Evolutionary conservation across 1,140 invertebrate species (phyloP).

Genomic region (Orussus abietinus): DNA sequence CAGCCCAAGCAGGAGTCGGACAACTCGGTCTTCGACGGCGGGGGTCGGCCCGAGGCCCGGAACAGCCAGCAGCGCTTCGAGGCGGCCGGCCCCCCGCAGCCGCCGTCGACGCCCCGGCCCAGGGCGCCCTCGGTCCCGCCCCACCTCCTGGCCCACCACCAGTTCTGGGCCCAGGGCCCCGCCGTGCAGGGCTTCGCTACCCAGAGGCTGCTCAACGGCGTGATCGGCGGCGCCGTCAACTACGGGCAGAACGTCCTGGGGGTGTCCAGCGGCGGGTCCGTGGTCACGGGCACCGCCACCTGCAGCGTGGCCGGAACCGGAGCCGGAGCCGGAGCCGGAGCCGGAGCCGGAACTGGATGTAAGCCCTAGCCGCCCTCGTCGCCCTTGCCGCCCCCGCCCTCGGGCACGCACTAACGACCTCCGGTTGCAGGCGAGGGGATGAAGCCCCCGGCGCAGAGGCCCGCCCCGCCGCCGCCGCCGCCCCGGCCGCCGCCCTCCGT

Average conservation of each 20-base stretch:
- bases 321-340: slow-evolving; percentile 32
- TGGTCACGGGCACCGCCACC: slow-evolving; percentile 13
- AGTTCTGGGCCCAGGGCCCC: slow-evolving; percentile 48
- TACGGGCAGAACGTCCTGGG: slow-evolving; percentile 51
- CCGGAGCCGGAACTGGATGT: slow-evolving; percentile 13
- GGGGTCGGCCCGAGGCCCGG: slow-evolving; percentile 27
- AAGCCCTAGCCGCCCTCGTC: too few species aligned
- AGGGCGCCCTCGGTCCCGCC: slow-evolving; percentile 50
- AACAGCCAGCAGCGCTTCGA: slow-evolving; percentile 41
- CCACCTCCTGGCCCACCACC: slow-evolving; percentile 49
- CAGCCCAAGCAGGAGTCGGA: slow-evolving; percentile 53
- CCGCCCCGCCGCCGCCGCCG: slow-evolving; percentile 58
- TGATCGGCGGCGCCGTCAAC: slow-evolving; percentile 49
- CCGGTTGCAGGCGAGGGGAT: slow-evolving; percentile 49
- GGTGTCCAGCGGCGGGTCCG: too few species aligned
- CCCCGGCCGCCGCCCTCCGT: slow-evolving; percentile 76
- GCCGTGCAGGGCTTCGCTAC: slow-evolving; percentile 57
- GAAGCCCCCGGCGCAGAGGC: slow-evolving; percentile 58
- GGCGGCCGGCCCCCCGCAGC: slow-evolving; percentile 44
- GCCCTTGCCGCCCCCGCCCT: too few species aligned
- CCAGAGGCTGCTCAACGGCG: slow-evolving; percentile 49
- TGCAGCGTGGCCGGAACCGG: slow-evolving; percentile 22
- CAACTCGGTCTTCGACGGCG: slow-evolving; percentile 56
- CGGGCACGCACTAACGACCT: too few species aligned
- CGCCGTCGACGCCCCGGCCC: slow-evolving; percentile 45